Percentiles rank a stretch among this genome's conserved stretches.
phyloP scores from a whole-genome alignment of 2,797 vertebrate genomes.

The Tauraco hartlaubi region DNA sequence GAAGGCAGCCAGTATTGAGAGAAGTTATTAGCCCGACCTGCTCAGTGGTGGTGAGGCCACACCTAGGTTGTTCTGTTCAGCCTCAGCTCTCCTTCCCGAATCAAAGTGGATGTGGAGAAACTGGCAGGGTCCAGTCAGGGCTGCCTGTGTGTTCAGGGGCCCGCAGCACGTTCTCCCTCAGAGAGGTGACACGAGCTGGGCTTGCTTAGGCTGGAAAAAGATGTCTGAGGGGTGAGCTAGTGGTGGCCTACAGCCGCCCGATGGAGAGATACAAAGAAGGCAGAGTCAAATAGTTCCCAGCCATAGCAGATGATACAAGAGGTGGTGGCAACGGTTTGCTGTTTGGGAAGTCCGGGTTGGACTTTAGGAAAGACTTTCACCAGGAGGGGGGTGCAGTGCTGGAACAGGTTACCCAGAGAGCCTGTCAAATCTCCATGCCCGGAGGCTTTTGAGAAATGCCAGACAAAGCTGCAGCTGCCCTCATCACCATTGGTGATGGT shows the following conservation, averaged over 20 bases:
- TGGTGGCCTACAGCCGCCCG: neutral
- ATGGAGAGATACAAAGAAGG: neutral
- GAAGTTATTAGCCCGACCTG: neutral
- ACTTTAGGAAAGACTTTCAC: neutral
- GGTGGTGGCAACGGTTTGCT: neutral
- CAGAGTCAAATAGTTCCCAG: neutral
- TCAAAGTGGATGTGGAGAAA: neutral
- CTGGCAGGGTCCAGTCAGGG: neutral
- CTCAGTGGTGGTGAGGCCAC: neutral
- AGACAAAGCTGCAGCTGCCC: neutral
- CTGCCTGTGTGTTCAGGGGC: rapidly evolving
- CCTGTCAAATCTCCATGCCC: neutral
- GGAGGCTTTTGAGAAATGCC: neutral
- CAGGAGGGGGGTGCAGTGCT: neutral
- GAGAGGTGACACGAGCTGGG: neutral
- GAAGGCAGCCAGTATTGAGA: neutral
- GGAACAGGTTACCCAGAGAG: neutral
- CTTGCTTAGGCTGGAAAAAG: neutral
- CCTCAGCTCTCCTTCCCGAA: neutral
- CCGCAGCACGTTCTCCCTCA: neutral
- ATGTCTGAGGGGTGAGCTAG: neutral
- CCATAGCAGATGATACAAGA: neutral
- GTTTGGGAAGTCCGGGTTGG: neutral
- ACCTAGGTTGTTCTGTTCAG: neutral
- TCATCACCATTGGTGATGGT: rapidly evolving